A percentile compares a stretch with the other conserved stretches of the same genome.
Conservation (phyloP, 1,140 invertebrate species). For the Cyclargus thomasi region DNA sequence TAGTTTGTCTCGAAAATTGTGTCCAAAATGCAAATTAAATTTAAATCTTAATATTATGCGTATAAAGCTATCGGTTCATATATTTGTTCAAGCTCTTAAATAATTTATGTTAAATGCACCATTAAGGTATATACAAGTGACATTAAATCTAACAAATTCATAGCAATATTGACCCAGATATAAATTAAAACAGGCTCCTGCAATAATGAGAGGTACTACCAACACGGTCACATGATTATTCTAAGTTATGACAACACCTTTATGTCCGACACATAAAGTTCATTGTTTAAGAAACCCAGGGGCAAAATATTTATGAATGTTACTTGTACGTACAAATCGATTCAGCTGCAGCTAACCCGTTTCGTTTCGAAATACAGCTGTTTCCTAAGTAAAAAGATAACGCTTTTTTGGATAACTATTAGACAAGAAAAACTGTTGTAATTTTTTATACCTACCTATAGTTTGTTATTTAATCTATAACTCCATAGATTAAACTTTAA, state of each 20-base stretch:
- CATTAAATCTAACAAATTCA: slow-evolving; percentile 18
- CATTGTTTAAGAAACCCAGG: too few relatives aligned
- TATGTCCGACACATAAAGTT: too few relatives aligned
- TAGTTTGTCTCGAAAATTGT: too few relatives aligned
- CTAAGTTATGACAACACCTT: background rate
- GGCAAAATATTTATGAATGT: background rate
- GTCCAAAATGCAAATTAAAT: background rate
- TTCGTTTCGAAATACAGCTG: slow-evolving; percentile 27
- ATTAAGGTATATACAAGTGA: background rate
- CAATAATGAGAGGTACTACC: background rate
- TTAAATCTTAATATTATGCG: background rate
- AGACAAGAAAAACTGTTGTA: too few relatives aligned
- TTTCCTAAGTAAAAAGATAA: background rate
- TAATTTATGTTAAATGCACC: background rate
- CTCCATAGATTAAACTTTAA: too few relatives aligned
- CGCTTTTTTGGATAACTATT: background rate
- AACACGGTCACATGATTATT: too few relatives aligned
- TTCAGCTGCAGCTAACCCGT: slow-evolving; percentile 17
- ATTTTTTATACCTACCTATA: too few relatives aligned
- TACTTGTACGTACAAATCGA: slow-evolving; percentile 11
- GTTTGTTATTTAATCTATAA: too few relatives aligned
- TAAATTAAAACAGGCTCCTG: slow-evolving; percentile 14
- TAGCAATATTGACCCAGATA: slow-evolving; percentile 12
- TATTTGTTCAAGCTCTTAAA: background rate
- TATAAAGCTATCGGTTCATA: background rate